These are phyloP conservation scores for Anisognathus igniventris DNA, from an alignment of 2,797 vertebrate species.

Conservation along the genomic window DNA sequence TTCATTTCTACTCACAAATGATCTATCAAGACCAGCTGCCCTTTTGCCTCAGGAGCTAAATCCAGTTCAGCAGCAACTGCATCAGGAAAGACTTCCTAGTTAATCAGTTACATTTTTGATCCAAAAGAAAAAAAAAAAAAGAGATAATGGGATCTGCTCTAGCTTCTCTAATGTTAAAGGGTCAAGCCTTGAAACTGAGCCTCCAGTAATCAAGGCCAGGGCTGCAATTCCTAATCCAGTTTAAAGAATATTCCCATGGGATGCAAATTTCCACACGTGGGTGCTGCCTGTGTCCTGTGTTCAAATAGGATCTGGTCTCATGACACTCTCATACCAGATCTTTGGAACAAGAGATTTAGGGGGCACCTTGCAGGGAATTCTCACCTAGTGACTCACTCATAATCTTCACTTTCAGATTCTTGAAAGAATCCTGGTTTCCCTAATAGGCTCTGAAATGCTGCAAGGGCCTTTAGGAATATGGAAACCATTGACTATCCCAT, in stretches of 20 bases:
- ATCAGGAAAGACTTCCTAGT: background rate
- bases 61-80: background rate
- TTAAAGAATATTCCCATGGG: background rate
- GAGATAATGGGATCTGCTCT: background rate
- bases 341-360: background rate
- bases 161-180: background rate
- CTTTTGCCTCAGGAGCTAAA: background rate
- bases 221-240: background rate
- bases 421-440: background rate
- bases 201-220: background rate
- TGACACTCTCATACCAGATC: fast-evolving
- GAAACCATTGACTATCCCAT: background rate
- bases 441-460: background rate
- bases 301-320: background rate
- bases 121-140: background rate
- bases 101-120: background rate
- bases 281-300: background rate
- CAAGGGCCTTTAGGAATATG: background rate
- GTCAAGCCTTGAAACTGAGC: background rate
- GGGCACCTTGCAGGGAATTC: background rate
- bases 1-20: background rate
- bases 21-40: background rate
- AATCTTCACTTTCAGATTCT: background rate
- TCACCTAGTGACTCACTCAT: background rate
- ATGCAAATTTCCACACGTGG: background rate